Conservation (phyloP, 2,888 invertebrate species). For the Disparrhopalites patrizii region DNA sequence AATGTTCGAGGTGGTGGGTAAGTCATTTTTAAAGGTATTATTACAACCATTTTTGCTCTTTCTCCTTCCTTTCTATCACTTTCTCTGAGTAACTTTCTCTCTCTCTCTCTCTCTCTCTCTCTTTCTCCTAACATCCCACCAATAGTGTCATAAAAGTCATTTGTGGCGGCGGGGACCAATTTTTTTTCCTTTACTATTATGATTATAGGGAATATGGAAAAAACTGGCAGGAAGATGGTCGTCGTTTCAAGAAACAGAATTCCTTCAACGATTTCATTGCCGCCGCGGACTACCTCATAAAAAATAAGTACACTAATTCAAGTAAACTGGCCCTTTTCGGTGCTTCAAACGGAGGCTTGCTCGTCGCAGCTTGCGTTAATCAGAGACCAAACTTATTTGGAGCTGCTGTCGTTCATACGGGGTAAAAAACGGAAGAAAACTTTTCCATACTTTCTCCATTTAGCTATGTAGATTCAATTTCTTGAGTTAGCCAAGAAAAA, state of each 20-base stretch:
- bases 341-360: slow-evolving; percentile 10
- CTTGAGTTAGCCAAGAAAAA: too few species aligned
- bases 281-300: slow-evolving; percentile 13
- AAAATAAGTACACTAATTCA: slow-evolving; percentile 6
- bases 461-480: too few species aligned
- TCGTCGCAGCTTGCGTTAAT: slow-evolving; percentile 13
- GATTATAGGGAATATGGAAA: slow-evolving; percentile 11
- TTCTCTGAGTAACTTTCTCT: too few species aligned
- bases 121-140: too few species aligned
- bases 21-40: too few species aligned
- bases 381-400: slow-evolving; percentile 12
- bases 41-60: too few species aligned
- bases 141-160: too few species aligned
- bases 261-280: slow-evolving; percentile 12
- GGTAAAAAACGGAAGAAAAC: background rate
- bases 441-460: too few species aligned
- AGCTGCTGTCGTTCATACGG: slow-evolving; percentile 9
- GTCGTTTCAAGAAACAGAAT: slow-evolving; percentile 6
- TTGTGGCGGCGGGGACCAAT: too few species aligned
- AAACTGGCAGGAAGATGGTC: slow-evolving; percentile 13
- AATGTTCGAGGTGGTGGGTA: slow-evolving; percentile 96
- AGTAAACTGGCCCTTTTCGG: slow-evolving; percentile 3
- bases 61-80: too few species aligned
- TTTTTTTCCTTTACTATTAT: too few species aligned
- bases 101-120: too few species aligned